Base-by-base conservation (phyloP, 2,113 vertebrate genomes). In the Mastomys coucha region DNA sequence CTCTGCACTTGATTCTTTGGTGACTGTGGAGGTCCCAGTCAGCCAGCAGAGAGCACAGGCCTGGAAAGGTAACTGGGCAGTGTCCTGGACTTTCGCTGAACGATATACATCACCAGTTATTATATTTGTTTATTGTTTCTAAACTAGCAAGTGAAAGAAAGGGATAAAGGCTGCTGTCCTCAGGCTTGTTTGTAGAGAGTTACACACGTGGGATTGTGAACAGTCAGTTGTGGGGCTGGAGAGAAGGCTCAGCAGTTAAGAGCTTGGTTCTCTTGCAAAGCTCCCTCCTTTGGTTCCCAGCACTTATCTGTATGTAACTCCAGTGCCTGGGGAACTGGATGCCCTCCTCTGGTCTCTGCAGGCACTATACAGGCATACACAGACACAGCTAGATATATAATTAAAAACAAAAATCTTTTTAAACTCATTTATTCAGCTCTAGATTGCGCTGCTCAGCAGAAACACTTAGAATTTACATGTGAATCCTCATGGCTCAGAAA, bases 121-220 rank as follows among this genome's bases (percentile, higher is more conserved):
- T 42, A 0, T 17, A n/a, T 10, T 63, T 90, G 36, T 77, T 88
- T 49, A 14, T n/a, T 73, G 70, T 60, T 93, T 91, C 22, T 65
- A 89, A 93, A 85, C 63, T 0, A 88, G 80, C 60, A 96, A 80
- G 76, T 88, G 45, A 58, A 63, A 33, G 85, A 76, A 56, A 86
- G 17, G n/a, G 39, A 28, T 51, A 84, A 77, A 82, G 84, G 28
- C 39, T 42, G 72, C 24, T 51, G 31, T 72, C 87, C 80, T 89
- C 28, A 16, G 60, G 53, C 8, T 42, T 86, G 36, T 91, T 72
- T 69, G 72, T 72, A 91, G 31, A 63, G 56, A n/a, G 16, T 58
- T 51, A 58, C 65, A 56, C 9, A 9, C 33, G 10, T 0, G 75
- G 8, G 8, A 77, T 53, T 96, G 80, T 87, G 65, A 65, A 42